Conservation (phyloP, 2,113 vertebrate genomes). For the Tiliqua scincoides region DNA sequence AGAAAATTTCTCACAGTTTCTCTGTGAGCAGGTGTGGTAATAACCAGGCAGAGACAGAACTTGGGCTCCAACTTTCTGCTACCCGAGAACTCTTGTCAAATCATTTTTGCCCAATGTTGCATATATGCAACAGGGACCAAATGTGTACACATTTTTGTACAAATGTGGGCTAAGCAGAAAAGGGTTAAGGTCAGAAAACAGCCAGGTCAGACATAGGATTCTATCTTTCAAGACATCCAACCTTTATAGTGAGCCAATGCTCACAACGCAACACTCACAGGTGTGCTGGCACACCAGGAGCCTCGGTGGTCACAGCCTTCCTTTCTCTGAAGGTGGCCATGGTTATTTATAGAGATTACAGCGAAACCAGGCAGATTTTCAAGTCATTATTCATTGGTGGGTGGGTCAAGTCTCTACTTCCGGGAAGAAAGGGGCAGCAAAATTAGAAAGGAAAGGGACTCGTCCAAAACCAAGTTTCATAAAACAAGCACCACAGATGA, state of each 20-base stretch:
- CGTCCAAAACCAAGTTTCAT: neutral
- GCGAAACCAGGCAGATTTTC: constrained; percentile 49
- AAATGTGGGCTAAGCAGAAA: too few relatives aligned
- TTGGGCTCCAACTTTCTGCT: neutral
- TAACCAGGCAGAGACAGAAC: neutral
- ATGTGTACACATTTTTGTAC: too few relatives aligned
- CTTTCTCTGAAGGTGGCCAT: neutral
- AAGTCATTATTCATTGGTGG: constrained; percentile 47
- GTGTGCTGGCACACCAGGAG: neutral
- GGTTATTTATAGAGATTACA: constrained; percentile 52
- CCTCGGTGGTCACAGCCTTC: neutral
- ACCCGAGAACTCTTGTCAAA: too few relatives aligned
- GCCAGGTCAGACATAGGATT: neutral
- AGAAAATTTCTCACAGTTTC: too few relatives aligned
- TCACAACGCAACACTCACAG: neutral
- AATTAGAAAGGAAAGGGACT: neutral
- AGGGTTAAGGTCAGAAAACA: neutral
- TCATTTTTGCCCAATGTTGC: too few relatives aligned
- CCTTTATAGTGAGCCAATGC: neutral
- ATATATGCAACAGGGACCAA: too few relatives aligned
- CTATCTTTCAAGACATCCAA: neutral
- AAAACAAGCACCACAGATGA: neutral
- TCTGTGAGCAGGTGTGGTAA: neutral
- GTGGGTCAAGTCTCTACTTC: constrained; percentile 44
- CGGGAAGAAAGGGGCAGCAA: neutral